phyloP scores from a whole-genome alignment of 2,797 vertebrate species.

The Pristis pectinata region DNA sequence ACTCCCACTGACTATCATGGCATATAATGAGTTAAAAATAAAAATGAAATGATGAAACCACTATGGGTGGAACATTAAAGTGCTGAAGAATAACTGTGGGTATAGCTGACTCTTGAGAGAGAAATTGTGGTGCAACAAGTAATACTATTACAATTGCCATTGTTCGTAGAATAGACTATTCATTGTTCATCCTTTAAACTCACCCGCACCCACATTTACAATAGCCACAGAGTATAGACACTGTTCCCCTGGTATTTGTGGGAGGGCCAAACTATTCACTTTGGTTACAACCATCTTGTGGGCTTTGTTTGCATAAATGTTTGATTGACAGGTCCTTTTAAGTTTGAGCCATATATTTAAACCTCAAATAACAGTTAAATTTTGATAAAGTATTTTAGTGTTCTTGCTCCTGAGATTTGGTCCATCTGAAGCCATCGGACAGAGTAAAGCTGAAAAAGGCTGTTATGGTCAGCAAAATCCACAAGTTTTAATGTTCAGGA shows the following conservation, averaged over 20 bases:
- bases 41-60: background rate
- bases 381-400: no score
- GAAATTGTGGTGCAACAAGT: background rate
- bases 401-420: no score
- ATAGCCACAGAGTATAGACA: background rate
- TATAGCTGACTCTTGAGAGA: background rate
- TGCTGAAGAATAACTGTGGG: background rate
- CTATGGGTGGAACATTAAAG: background rate
- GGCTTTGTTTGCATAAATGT: background rate
- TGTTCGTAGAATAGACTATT: background rate
- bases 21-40: background rate
- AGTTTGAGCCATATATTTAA: background rate
- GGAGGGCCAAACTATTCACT: background rate
- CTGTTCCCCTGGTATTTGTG: background rate
- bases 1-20: background rate
- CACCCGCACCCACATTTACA: background rate
- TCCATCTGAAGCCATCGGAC: no score
- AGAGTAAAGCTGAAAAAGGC: no score
- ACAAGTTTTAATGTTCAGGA: no score
- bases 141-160: constrained; percentile 8
- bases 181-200: background rate
- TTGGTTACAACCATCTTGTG: background rate
- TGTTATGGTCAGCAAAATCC: no score
- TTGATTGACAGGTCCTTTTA: background rate
- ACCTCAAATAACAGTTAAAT: no score